These are phyloP conservation scores for Oryctolagus cuniculus DNA, from an alignment of 2,113 vertebrate species.

Conservation along the genomic window DNA sequence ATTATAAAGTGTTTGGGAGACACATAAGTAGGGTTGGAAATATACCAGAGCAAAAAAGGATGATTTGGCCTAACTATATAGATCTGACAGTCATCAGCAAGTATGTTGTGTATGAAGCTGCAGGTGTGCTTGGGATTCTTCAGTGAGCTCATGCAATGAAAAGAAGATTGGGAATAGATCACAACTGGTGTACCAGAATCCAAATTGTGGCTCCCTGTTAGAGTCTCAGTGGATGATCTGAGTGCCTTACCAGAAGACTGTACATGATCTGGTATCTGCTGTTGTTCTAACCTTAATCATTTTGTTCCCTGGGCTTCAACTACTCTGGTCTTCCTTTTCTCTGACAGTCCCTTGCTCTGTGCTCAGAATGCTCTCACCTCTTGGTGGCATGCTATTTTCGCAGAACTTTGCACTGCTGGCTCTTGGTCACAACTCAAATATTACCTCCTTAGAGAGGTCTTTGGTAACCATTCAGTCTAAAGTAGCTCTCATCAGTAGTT, in stretches of 20 bases:
- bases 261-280: background rate
- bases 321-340: background rate
- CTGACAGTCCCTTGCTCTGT: background rate
- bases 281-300: background rate
- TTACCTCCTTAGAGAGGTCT: background rate
- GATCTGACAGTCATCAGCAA: background rate
- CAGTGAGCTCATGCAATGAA: background rate
- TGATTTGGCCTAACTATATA: background rate
- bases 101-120: background rate
- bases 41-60: background rate
- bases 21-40: conserved; percentile 19
- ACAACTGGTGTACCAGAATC: background rate
- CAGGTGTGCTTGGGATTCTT: background rate
- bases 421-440: background rate
- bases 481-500: background rate
- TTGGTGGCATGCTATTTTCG: background rate
- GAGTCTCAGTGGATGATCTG: background rate
- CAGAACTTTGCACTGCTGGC: background rate
- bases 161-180: background rate
- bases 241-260: background rate
- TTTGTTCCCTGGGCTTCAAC: background rate
- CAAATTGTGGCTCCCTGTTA: background rate
- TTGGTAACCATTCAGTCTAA: background rate
- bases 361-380: background rate
- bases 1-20: background rate